phyloP scores from a whole-genome alignment of 2,113 vertebrate genomes.

The Eolophus roseicapilla region DNA sequence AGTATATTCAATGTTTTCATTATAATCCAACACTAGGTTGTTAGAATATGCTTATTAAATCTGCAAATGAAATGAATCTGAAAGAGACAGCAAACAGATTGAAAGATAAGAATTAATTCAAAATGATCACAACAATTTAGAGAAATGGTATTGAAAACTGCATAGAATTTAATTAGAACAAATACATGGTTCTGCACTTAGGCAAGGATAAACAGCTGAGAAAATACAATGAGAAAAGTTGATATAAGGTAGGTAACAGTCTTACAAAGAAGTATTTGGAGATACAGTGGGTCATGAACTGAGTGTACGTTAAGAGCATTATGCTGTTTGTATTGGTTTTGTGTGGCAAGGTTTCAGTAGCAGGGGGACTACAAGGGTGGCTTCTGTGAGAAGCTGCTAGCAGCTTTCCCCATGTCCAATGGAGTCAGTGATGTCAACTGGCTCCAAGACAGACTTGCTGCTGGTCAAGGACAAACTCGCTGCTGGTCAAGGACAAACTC shows the following conservation, averaged over 20 bases:
- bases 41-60: conserved; percentile 23
- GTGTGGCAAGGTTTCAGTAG: neutral
- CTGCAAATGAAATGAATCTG: neutral
- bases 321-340: neutral
- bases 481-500: neutral
- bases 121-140: conserved; percentile 8
- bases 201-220: neutral
- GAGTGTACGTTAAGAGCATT: neutral
- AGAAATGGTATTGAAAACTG: neutral
- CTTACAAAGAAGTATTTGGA: neutral
- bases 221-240: neutral
- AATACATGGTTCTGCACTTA: neutral
- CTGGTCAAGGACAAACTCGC: neutral
- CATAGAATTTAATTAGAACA: neutral
- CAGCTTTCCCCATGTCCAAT: neutral
- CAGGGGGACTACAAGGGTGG: fast-evolving
- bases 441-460: neutral
- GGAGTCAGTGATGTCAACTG: neutral
- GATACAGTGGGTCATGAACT: neutral
- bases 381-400: neutral
- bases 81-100: neutral
- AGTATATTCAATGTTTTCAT: neutral
- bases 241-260: neutral
- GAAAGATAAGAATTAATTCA: conserved; percentile 38
- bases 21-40: neutral